Evolutionary conservation across 2,888 invertebrate species (phyloP).

Genomic region (Watsonalla cultraria): DNA sequence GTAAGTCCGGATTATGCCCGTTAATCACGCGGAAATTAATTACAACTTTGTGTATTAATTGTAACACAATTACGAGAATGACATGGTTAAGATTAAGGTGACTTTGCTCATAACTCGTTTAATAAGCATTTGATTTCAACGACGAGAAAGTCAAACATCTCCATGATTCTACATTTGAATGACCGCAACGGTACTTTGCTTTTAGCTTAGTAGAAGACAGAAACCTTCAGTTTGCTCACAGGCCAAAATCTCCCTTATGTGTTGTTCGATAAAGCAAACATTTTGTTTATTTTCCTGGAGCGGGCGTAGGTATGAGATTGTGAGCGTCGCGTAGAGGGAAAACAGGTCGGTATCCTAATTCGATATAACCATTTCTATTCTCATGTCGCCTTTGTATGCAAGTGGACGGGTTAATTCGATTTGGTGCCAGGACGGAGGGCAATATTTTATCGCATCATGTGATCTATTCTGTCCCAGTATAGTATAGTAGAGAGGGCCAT

Average conservation of each 20-base stretch:
- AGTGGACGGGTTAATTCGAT: slow-evolving; percentile 78
- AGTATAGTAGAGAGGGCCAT: slow-evolving; percentile 76
- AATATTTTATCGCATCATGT: slow-evolving; percentile 78
- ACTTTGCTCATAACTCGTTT: slow-evolving; percentile 16
- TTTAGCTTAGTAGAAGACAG: background rate
- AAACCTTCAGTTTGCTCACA: background rate
- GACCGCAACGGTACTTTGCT: background rate
- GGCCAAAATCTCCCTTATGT: slow-evolving; percentile 3
- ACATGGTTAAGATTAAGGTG: slow-evolving; percentile 45
- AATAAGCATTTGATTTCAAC: slow-evolving; percentile 9
- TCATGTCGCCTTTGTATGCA: slow-evolving; percentile 73
- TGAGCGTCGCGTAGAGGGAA: slow-evolving; percentile 45
- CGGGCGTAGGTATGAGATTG: slow-evolving; percentile 25
- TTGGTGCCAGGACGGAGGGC: slow-evolving; percentile 69
- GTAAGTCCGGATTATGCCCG: slow-evolving; percentile 76
- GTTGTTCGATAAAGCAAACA: slow-evolving; percentile 27
- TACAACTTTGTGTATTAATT: slow-evolving; percentile 78
- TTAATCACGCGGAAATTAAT: slow-evolving; percentile 78
- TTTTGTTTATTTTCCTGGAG: slow-evolving; percentile 31
- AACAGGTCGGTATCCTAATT: slow-evolving; percentile 63
- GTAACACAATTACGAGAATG: slow-evolving; percentile 71
- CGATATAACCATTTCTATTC: slow-evolving; percentile 71
- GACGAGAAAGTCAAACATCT: background rate
- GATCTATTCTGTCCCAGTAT: slow-evolving; percentile 76
- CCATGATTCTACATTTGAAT: background rate